Conservation (phyloP, 2,797 vertebrate species). For the Euphonia xanthogaster region DNA sequence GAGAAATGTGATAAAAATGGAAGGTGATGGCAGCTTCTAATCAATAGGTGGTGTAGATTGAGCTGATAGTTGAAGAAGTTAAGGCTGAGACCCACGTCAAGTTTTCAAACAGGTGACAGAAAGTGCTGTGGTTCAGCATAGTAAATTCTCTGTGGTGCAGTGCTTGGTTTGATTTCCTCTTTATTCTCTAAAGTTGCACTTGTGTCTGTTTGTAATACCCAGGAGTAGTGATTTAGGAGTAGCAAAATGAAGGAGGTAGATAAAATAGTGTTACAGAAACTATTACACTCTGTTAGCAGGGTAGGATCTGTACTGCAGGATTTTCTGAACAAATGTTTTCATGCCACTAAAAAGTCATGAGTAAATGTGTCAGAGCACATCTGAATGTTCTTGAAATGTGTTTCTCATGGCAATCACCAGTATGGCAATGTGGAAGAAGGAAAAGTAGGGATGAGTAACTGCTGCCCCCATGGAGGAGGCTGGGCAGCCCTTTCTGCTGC, state of each 20-base stretch:
- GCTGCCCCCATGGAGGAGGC: not conserved
- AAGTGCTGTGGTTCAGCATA: not conserved
- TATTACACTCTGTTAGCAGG: not conserved
- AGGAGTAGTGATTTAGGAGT: not conserved
- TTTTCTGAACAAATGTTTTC: not conserved
- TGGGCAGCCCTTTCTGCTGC: not conserved
- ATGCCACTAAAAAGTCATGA: not conserved
- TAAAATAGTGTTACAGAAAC: not conserved
- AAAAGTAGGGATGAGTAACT: not conserved
- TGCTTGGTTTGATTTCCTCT: not conserved
- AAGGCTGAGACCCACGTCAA: not conserved
- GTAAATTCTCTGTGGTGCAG: not conserved
- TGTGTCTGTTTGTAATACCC: not conserved
- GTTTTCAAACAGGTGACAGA: not conserved
- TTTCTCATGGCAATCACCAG: not conserved
- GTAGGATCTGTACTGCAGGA: not conserved
- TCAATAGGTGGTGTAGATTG: not conserved
- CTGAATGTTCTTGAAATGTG: not conserved
- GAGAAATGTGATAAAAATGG: conserved; percentile 22
- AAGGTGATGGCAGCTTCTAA: not conserved
- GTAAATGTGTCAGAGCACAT: not conserved
- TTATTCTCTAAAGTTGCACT: not conserved
- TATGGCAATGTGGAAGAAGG: not conserved
- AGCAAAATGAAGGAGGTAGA: not conserved
- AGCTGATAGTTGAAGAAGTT: not conserved